Evolutionary conservation across 2,888 invertebrate genomes (phyloP).

Genomic region (Aricia artaxerxes): DNA sequence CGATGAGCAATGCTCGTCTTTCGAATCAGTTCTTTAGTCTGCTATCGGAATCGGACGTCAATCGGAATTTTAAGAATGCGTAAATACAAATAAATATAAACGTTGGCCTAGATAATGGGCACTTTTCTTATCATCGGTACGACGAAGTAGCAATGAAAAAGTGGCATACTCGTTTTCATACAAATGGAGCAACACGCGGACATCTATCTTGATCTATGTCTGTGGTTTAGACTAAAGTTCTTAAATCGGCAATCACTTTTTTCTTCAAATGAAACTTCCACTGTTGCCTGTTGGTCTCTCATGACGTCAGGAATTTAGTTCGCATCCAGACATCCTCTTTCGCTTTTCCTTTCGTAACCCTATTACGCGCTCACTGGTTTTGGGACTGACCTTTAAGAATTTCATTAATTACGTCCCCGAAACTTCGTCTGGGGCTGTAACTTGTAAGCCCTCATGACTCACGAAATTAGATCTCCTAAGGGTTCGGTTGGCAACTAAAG

Average conservation of each 20-base stretch:
- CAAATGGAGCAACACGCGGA: too few relatives aligned
- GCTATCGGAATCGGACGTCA: too few relatives aligned
- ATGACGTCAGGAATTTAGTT: not conserved
- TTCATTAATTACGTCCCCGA: not conserved
- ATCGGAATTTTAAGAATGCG: too few relatives aligned
- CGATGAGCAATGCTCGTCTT: too few relatives aligned
- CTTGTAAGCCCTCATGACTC: not conserved
- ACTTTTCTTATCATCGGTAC: too few relatives aligned
- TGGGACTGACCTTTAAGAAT: not conserved
- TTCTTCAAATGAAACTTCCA: not conserved
- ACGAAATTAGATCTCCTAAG: not conserved
- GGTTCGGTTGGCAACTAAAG: not conserved
- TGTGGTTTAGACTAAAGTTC: not conserved
- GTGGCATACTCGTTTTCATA: too few relatives aligned
- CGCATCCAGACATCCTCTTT: not conserved
- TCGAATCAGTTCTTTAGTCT: too few relatives aligned
- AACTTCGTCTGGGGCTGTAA: not conserved
- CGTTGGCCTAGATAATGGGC: too few relatives aligned
- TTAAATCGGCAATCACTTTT: not conserved
- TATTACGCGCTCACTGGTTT: not conserved
- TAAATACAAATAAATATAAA: too few relatives aligned
- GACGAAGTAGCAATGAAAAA: too few relatives aligned
- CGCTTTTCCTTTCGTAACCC: not conserved
- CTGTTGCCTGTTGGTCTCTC: not conserved
- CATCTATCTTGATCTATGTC: too few relatives aligned